Conservation (phyloP, 1,140 invertebrate genomes). For the Brachionus angularis region DNA sequence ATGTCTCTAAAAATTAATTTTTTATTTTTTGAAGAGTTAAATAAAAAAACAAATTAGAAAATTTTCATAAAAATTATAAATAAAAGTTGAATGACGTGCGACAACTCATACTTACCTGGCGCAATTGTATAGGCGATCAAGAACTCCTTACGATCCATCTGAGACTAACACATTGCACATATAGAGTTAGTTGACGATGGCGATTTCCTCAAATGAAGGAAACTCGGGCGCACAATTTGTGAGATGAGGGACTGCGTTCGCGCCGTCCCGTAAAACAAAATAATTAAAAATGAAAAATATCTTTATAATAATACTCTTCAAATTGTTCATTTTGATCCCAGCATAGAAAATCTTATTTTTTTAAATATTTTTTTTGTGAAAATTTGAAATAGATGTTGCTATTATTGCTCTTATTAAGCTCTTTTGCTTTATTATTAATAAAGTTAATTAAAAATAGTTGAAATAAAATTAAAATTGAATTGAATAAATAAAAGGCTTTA, state of each 20-base stretch:
- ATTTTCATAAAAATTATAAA: no score
- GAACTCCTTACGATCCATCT: constrained; percentile 44
- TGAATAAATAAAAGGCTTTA: constrained; percentile 5
- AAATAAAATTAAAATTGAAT: neutral
- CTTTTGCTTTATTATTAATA: neutral
- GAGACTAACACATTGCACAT: constrained; percentile 43
- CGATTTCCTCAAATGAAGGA: constrained; percentile 44
- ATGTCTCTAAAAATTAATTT: no score
- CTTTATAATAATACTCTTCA: neutral
- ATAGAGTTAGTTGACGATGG: constrained; percentile 40
- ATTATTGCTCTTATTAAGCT: no score
- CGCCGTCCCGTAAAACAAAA: constrained; percentile 39
- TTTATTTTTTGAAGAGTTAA: no score
- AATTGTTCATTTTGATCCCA: neutral
- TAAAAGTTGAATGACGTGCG: neutral
- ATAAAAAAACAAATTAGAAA: no score
- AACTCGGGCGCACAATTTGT: constrained; percentile 44
- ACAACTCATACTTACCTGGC: constrained; percentile 44
- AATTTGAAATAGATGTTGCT: neutral
- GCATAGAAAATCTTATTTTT: neutral
- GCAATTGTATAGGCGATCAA: constrained; percentile 45
- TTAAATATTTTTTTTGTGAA: neutral
- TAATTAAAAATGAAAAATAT: neutral
- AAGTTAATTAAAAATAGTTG: constrained; percentile 20
- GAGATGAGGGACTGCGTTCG: constrained; percentile 44